Evolutionary conservation across 2,113 vertebrate species (phyloP).

Genomic region (Tragelaphus buxtoni): DNA sequence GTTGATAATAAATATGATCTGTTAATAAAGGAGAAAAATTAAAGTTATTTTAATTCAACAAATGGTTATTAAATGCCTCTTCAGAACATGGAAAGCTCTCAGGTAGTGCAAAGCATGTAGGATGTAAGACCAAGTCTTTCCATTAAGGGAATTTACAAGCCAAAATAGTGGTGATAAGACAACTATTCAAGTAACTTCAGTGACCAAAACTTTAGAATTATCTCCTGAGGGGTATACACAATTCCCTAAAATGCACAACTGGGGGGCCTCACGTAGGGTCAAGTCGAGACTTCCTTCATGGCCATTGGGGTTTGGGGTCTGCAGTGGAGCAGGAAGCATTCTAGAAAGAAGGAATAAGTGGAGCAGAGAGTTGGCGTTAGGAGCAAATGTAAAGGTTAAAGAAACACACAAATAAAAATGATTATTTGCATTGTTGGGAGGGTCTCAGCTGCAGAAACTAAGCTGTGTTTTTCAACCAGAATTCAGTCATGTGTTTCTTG

Average conservation of each 20-base stretch:
- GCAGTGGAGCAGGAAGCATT: no score
- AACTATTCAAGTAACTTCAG: not conserved
- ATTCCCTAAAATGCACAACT: not conserved
- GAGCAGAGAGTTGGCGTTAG: not conserved
- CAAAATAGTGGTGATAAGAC: not conserved
- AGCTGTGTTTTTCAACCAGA: not conserved
- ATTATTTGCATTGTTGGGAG: not conserved
- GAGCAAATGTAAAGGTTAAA: not conserved
- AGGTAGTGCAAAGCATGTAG: not conserved
- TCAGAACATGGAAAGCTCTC: not conserved
- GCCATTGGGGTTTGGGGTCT: not conserved
- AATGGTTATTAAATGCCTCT: not conserved
- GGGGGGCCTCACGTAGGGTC: not conserved
- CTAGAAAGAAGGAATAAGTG: not conserved
- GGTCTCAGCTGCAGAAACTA: not conserved
- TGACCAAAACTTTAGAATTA: not conserved
- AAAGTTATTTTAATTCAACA: not conserved
- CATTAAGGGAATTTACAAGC: not conserved
- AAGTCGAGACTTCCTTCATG: not conserved
- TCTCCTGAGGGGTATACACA: not conserved
- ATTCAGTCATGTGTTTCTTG: not conserved
- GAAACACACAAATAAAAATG: not conserved
- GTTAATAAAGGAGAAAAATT: not conserved
- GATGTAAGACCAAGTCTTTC: not conserved
- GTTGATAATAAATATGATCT: not conserved